Evolutionary conservation across 2,113 vertebrate species (phyloP).

Genomic region (Prolemur simus): DNA sequence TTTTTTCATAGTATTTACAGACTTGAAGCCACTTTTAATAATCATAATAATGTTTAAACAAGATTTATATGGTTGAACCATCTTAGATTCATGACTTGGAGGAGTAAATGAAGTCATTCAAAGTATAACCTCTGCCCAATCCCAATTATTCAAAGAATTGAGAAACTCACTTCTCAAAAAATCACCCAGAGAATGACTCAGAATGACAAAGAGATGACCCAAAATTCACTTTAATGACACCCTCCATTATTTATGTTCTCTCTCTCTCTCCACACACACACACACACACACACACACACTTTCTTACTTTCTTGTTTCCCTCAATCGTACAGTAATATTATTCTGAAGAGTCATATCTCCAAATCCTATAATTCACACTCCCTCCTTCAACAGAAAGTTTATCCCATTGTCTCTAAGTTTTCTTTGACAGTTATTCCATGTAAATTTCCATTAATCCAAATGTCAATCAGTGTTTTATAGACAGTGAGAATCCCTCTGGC

Average conservation of each 20-base stretch:
- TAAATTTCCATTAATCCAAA: not conserved
- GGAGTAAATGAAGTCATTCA: not conserved
- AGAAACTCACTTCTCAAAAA: not conserved
- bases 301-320: not conserved
- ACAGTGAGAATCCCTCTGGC: not conserved
- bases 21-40: not conserved
- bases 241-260: not conserved
- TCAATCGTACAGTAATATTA: not conserved
- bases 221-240: not conserved
- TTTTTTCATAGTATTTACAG: not conserved
- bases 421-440: not conserved
- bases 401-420: not conserved
- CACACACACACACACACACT: not conserved
- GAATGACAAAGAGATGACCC: not conserved
- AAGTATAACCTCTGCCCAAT: not conserved
- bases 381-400: not conserved
- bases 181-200: not conserved
- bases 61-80: not conserved
- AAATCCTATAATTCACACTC: not conserved
- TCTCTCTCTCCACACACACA: not conserved
- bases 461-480: not conserved
- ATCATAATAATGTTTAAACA: not conserved
- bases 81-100: not conserved
- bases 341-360: not conserved
- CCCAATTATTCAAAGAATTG: not conserved